Evolutionary conservation across 2,797 vertebrate species (phyloP).

Genomic region (Telmatherina bonti): DNA sequence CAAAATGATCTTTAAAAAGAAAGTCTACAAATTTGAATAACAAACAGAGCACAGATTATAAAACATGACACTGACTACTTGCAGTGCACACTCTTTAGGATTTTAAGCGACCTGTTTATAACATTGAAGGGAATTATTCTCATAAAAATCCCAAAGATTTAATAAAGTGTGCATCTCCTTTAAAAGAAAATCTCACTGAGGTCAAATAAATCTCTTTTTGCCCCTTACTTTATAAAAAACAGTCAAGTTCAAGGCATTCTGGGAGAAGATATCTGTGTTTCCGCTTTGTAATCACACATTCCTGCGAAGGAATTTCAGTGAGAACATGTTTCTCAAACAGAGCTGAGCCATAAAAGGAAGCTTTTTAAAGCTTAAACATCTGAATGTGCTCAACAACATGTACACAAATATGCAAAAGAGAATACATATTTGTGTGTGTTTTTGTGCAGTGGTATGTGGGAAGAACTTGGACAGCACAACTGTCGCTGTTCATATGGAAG

Average conservation of each 20-base stretch:
- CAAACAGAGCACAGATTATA: not conserved
- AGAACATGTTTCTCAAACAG: slow-evolving; percentile 41
- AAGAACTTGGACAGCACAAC: slow-evolving; percentile 98
- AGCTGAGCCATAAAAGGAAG: slow-evolving; percentile 60
- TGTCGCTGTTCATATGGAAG: slow-evolving; percentile 90
- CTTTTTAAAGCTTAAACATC: slow-evolving; percentile 19
- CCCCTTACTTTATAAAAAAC: not conserved
- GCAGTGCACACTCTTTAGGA: not conserved
- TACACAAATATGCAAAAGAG: slow-evolving; percentile 36
- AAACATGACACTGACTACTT: too few relatives aligned
- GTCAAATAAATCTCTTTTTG: not conserved
- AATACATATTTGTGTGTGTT: slow-evolving; percentile 1
- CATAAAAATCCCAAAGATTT: not conserved
- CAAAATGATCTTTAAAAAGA: not conserved
- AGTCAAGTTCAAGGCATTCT: slow-evolving; percentile 23
- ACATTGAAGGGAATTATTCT: not conserved
- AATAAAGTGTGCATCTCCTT: not conserved
- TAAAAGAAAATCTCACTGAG: not conserved
- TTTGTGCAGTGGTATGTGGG: slow-evolving; percentile 88
- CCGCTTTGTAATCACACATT: slow-evolving; percentile 50
- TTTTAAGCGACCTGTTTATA: too few relatives aligned
- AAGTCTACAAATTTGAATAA: not conserved
- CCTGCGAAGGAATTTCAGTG: slow-evolving; percentile 58
- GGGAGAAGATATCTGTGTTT: slow-evolving; percentile 41
- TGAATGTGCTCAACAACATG: slow-evolving; percentile 20